A percentile compares a stretch with the other conserved stretches of the same genome.
These are phyloP conservation scores for Cryptophagus acutangulus DNA, from an alignment of 2,888 invertebrate genomes.

Conservation along the genomic window DNA sequence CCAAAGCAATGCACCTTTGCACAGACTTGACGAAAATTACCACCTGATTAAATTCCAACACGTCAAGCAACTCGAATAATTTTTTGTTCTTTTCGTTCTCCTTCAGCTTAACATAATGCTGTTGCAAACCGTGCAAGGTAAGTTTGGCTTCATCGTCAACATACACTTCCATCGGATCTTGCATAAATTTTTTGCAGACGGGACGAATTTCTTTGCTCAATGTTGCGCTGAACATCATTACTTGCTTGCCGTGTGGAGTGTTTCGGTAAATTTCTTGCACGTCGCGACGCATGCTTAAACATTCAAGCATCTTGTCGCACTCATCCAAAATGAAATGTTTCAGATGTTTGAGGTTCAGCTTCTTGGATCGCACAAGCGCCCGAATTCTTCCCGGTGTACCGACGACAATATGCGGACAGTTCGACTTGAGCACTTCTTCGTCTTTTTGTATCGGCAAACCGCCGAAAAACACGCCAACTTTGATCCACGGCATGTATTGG, in stretches of 20 bases:
- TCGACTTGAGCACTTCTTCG: constrained; percentile 91
- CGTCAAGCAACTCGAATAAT: constrained; percentile 95
- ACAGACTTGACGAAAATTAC: constrained; percentile 99
- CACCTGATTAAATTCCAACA: constrained; percentile 98
- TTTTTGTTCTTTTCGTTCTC: constrained; percentile 99
- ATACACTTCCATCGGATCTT: constrained; percentile 89
- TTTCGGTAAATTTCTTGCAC: constrained; percentile 99
- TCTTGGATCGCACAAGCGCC: constrained; percentile 88
- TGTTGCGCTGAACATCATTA: constrained; percentile 99
- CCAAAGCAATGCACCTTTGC: constrained; percentile 94
- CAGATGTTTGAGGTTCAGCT: constrained; percentile 87
- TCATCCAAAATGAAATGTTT: constrained; percentile 99
- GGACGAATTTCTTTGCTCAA: constrained; percentile 98
- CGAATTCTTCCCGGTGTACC: constrained; percentile 97
- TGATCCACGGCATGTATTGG: constrained; percentile 94
- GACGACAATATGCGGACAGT: constrained; percentile 97
- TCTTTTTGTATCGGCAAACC: constrained; percentile 96
- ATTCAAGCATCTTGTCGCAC: constrained; percentile 99
- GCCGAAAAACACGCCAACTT: constrained; percentile 98
- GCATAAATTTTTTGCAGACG: constrained; percentile 99
- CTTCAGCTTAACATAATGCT: constrained; percentile 98
- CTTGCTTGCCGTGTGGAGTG: constrained; percentile 99
- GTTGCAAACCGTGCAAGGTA: constrained; percentile 96
- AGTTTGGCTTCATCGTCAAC: constrained; percentile 96
- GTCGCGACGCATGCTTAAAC: constrained; percentile 95